Base-by-base conservation (phyloP, 2,113 vertebrate species). In the Mirounga angustirostris region DNA sequence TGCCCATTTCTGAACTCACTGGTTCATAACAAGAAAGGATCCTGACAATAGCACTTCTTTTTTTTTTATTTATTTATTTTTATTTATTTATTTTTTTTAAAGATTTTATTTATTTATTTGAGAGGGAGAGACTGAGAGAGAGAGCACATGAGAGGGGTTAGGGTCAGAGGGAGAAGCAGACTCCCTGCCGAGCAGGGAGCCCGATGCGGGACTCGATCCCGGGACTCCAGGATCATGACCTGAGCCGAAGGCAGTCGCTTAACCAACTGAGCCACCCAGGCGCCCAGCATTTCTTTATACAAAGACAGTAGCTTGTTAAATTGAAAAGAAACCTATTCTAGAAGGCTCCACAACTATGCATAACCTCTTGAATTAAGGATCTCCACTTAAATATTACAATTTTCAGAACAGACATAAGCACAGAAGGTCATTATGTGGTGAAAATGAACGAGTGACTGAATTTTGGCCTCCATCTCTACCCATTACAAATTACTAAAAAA, bases 391-490 rank as follows among this genome's bases (percentile, higher is more conserved):
- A 79, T 22, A 92, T 22, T 56, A 54, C 36, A 61, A 58, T 56
- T 92, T 74, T 87, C 81, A 46, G 56, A 71, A 95, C 1, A 94
- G 56, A 65, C 33, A 19, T 22, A 78, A 89, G 54, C 40, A 81
- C 8, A 52, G 12, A 67, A 73, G n/a, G 22, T n/a, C 12, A 30
- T 14, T 33, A 40, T 14, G 22, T 30, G 14, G 16, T 94, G 43
- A 69, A 69, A 56, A 90, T n/a, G 15, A 46, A 69, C 3, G 7
- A 73, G 30, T 24, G 12, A 71, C 0, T 95, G 36, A 88, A 73
- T 16, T 26, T 11, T 65, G 8, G 22, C 7, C 16, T 26, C 58
- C n/a, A 71, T 3, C 6, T 3, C 0, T 0, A 18, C 13, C 36
- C 33, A 74, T 3, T 80, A 67, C n/a, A 89, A 95, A 0, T 2